Conservation (phyloP, 2,888 invertebrate genomes). For the Shargacucullia verbasci region DNA sequence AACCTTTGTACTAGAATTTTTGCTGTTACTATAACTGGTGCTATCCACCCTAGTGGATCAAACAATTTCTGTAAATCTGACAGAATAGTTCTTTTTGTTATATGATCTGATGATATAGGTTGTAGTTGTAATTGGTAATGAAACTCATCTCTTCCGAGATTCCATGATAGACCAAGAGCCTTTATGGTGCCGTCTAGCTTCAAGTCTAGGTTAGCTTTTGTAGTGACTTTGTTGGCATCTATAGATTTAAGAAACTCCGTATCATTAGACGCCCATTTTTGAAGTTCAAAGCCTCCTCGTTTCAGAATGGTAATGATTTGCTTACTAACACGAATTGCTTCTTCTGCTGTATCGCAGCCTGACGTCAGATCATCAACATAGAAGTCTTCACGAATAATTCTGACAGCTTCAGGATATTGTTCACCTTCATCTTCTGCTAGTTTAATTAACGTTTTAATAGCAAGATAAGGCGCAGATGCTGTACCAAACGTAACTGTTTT, state of each 20-base stretch:
- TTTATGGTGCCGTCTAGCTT: slow-evolving; percentile 9
- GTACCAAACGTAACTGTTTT: slow-evolving; percentile 7
- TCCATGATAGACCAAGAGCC: slow-evolving; percentile 17
- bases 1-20: slow-evolving; percentile 44
- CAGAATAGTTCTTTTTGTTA: slow-evolving; percentile 49
- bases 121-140: slow-evolving; percentile 24
- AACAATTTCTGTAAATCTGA: slow-evolving; percentile 30
- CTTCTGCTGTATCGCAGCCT: neutral
- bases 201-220: slow-evolving; percentile 9
- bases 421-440: slow-evolving; percentile 2
- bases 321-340: slow-evolving; percentile 5
- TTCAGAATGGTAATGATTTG: slow-evolving; percentile 3
- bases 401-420: neutral
- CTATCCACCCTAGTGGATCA: slow-evolving; percentile 21
- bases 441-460: slow-evolving; percentile 3
- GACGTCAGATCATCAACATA: slow-evolving; percentile 1
- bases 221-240: neutral
- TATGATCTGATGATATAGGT: neutral
- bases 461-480: slow-evolving; percentile 10
- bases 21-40: slow-evolving; percentile 28
- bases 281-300: slow-evolving; percentile 6
- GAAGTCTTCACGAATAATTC: neutral
- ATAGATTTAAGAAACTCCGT: slow-evolving; percentile 9
- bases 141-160: slow-evolving; percentile 23
- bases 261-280: slow-evolving; percentile 19